These are phyloP conservation scores for Drosophila quadrilineata DNA, from an alignment of 1,140 invertebrate species.

Conservation along the genomic window DNA sequence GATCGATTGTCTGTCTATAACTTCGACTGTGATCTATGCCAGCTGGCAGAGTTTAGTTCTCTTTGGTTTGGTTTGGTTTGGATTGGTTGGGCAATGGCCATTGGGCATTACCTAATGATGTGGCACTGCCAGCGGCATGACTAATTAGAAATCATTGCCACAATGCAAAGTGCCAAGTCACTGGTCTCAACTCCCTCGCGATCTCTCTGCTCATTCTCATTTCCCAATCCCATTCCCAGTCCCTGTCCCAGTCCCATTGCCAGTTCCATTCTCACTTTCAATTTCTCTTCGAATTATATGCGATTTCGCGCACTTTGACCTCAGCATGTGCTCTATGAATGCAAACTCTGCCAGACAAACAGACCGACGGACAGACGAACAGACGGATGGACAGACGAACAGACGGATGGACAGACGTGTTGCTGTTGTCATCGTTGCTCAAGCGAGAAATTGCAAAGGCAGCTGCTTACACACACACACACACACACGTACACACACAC, in stretches of 20 bases:
- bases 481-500: constrained; percentile 4
- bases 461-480: constrained; percentile 39
- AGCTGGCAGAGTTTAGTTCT: constrained; percentile 44
- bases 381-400: too few species aligned
- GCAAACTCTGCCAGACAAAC: constrained; percentile 9
- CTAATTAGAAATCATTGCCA: constrained; percentile 49
- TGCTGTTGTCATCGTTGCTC: constrained; percentile 45
- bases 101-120: constrained; percentile 58
- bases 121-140: constrained; percentile 51
- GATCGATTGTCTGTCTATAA: background rate
- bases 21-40: constrained; percentile 22
- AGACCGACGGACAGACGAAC: too few species aligned
- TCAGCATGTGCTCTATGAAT: constrained; percentile 3
- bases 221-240: constrained; percentile 1
- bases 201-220: background rate
- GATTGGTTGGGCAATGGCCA: constrained; percentile 51
- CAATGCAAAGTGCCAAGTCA: constrained; percentile 58
- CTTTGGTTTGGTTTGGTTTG: too few species aligned
- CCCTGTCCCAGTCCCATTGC: too few species aligned
- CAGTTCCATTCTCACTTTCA: constrained; percentile 52
- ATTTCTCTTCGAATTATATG: constrained; percentile 46
- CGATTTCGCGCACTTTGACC: constrained; percentile 52
- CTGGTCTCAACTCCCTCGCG: background rate
- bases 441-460: constrained; percentile 69
- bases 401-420: constrained; percentile 10